These are phyloP conservation scores for Allacma fusca DNA, from an alignment of 2,888 invertebrate genomes.

Conservation along the genomic window DNA sequence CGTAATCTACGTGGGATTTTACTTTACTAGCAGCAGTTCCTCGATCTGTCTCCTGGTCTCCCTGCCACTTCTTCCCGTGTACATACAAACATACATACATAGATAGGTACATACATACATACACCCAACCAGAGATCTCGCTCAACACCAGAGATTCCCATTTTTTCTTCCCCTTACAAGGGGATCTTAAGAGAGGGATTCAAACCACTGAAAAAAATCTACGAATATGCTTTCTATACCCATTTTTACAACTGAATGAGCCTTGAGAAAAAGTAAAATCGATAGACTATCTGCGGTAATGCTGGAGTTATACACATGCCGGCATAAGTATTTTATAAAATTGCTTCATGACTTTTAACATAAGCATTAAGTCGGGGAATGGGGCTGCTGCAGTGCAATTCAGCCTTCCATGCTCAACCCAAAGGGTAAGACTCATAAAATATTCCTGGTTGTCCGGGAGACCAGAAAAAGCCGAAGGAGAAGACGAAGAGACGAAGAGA, in stretches of 20 bases:
- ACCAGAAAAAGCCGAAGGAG: background rate
- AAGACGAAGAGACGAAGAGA: background rate
- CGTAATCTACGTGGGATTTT: background rate
- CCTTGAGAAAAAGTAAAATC: constrained; percentile 11
- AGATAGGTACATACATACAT: background rate
- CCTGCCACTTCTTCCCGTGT: background rate
- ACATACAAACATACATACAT: background rate
- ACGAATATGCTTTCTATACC: constrained; percentile 9
- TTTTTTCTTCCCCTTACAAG: background rate
- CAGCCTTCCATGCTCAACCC: no score
- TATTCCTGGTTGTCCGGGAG: constrained; percentile 12
- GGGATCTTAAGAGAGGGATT: constrained; percentile 12
- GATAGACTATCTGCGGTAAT: constrained; percentile 13
- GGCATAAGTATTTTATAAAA: background rate
- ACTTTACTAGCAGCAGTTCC: background rate
- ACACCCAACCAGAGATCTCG: background rate
- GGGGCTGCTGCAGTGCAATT: no score
- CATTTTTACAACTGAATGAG: constrained; percentile 16
- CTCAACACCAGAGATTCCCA: constrained; percentile 11
- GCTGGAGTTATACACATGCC: background rate
- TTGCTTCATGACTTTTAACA: constrained; percentile 5
- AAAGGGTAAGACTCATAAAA: constrained; percentile 11
- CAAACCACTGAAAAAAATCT: constrained; percentile 12
- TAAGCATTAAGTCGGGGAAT: background rate
- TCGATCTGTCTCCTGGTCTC: background rate